phyloP scores from a whole-genome alignment of 2,113 vertebrate species.

The Pseudopipra pipra region DNA sequence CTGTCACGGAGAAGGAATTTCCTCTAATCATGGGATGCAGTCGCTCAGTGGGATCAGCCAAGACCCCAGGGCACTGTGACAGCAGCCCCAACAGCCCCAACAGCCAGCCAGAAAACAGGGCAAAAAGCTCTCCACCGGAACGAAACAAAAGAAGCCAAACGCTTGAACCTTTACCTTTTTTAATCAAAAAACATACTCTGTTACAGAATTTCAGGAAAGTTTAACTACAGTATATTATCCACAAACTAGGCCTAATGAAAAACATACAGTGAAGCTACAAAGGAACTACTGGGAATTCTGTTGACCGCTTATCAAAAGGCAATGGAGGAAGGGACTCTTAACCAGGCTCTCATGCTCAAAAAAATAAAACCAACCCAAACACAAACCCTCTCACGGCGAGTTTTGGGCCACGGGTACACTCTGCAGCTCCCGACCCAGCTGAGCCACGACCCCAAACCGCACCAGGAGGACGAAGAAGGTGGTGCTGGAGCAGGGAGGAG shows the following conservation, averaged over 20 bases:
- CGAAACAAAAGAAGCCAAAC: background rate
- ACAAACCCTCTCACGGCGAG: background rate
- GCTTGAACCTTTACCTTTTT: constrained; percentile 51
- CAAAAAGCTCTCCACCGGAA: fast-evolving
- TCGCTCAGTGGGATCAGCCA: background rate
- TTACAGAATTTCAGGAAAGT: constrained; percentile 73
- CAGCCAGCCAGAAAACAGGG: fast-evolving
- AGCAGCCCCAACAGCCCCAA: background rate
- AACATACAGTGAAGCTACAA: constrained; percentile 66
- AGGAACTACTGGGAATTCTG: constrained; percentile 59
- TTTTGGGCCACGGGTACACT: background rate
- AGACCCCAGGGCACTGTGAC: too few species aligned
- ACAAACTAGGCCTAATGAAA: constrained; percentile 71
- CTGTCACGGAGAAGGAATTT: background rate
- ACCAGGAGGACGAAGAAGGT: background rate
- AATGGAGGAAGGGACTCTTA: background rate
- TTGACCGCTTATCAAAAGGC: constrained; percentile 51
- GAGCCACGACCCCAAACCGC: background rate
- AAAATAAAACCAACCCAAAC: background rate
- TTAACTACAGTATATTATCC: constrained; percentile 62
- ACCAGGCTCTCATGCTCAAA: background rate
- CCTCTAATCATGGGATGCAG: background rate
- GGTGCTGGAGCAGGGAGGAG: background rate
- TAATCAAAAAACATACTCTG: constrained; percentile 78
- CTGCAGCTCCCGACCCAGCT: background rate